Percentiles rank a stretch among this genome's conserved stretches.
phyloP scores from a whole-genome alignment of 2,888 invertebrate species.

The Troglohyphantes excavatus region DNA sequence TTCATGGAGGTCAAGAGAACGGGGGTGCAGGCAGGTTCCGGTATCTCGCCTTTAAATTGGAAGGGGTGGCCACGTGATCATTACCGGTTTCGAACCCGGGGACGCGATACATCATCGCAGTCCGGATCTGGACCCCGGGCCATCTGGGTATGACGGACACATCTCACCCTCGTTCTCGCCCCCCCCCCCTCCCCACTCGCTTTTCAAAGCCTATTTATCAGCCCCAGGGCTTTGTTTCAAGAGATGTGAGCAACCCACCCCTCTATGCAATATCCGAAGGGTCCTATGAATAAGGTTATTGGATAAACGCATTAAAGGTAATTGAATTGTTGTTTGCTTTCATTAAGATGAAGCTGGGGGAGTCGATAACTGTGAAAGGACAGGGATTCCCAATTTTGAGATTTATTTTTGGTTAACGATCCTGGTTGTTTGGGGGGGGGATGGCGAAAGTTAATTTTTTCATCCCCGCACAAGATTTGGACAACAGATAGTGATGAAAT shows the following conservation, averaged over 20 bases:
- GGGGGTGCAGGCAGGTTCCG: slow-evolving; percentile 67
- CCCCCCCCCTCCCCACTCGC: neutral
- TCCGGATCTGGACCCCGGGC: slow-evolving; percentile 58
- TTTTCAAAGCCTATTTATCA: slow-evolving; percentile 58
- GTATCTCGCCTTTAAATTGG: slow-evolving; percentile 74
- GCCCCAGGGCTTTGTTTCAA: slow-evolving; percentile 69
- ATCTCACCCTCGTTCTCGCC: neutral
- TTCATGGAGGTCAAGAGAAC: slow-evolving; percentile 61
- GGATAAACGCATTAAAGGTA: slow-evolving; percentile 68
- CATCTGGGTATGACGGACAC: slow-evolving; percentile 61
- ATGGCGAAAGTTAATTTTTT: slow-evolving; percentile 24
- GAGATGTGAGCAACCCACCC: slow-evolving; percentile 10
- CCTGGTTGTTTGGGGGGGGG: neutral
- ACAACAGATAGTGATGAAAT: neutral
- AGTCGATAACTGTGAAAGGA: slow-evolving; percentile 34
- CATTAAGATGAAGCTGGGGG: slow-evolving; percentile 52
- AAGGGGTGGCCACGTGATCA: slow-evolving; percentile 77
- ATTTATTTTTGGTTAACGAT: slow-evolving; percentile 26
- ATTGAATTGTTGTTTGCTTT: slow-evolving; percentile 75
- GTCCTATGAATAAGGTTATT: slow-evolving; percentile 60
- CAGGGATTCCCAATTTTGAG: neutral
- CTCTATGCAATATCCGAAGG: neutral
- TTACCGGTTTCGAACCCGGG: slow-evolving; percentile 71
- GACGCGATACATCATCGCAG: slow-evolving; percentile 60
- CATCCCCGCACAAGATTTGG: neutral